Evolutionary conservation across 37 sponge, comb jelly and placozoan species (phyloP).

Genomic region (Aphrocallistes beatrix): DNA sequence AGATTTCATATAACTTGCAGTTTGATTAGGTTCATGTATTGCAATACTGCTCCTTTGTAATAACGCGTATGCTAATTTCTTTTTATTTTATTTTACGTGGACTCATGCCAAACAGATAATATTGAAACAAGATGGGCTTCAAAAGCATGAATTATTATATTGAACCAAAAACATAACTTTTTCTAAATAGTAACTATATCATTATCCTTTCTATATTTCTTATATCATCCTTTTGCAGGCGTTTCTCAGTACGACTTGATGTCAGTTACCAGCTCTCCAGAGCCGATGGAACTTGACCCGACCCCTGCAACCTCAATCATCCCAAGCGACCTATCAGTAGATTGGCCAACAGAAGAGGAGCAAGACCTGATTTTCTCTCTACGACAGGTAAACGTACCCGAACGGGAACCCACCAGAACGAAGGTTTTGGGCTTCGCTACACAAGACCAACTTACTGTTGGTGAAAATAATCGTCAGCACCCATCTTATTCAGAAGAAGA

Average conservation of each 20-base stretch:
- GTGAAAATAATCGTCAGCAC: background rate
- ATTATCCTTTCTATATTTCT: background rate
- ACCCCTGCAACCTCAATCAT: background rate
- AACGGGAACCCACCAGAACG: background rate
- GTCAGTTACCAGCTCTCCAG: constrained; percentile 15
- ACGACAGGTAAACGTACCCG: background rate
- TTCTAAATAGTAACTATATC: background rate
- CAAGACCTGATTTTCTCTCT: background rate
- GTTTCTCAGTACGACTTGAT: background rate
- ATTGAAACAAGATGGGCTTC: background rate
- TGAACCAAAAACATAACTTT: constrained; percentile 15
- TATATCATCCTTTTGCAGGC: constrained; percentile 12
- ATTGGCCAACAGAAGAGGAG: background rate
- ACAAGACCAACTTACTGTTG: background rate
- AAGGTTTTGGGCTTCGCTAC: background rate
- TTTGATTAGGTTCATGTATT: no score
- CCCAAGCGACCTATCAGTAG: background rate
- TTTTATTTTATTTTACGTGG: background rate
- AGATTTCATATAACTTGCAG: background rate
- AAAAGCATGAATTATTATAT: background rate
- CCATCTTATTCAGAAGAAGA: background rate
- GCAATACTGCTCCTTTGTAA: no score
- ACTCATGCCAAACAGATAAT: background rate
- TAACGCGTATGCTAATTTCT: background rate
- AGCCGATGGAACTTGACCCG: constrained; percentile 12